These are phyloP conservation scores for Pterois miles DNA, from an alignment of 2,797 vertebrate species.

Conservation along the genomic window DNA sequence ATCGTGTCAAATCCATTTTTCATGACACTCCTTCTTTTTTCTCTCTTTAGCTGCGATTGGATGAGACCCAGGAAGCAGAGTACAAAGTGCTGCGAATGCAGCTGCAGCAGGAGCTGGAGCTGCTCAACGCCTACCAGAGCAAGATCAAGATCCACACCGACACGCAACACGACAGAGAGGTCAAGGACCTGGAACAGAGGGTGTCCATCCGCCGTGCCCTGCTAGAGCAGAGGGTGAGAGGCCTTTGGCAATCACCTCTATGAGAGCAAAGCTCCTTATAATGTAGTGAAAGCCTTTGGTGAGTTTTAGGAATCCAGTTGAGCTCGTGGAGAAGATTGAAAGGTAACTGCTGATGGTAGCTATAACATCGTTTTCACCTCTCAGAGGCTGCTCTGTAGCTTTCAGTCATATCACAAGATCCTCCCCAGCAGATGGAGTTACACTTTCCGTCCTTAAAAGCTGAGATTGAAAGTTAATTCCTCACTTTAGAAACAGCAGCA, in stretches of 20 bases:
- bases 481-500: not conserved
- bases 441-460: not conserved
- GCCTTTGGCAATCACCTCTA: slow-evolving; percentile 2
- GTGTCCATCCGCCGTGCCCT: slow-evolving; percentile 92
- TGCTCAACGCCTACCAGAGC: slow-evolving; percentile 95
- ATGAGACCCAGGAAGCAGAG: slow-evolving; percentile 93
- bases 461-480: not conserved
- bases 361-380: not conserved
- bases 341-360: not conserved
- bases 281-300: not conserved
- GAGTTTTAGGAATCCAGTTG: not conserved
- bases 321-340: not conserved
- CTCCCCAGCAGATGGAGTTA: not conserved
- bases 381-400: not conserved
- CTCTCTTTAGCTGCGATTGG: slow-evolving; percentile 86
- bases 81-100: slow-evolving; percentile 93
- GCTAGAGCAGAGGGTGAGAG: slow-evolving; percentile 90
- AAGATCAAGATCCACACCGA: slow-evolving; percentile 97
- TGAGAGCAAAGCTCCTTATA: slow-evolving; percentile 19
- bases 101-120: slow-evolving; percentile 93
- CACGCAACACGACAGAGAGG: slow-evolving; percentile 91
- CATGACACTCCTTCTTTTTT: not conserved
- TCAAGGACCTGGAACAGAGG: slow-evolving; percentile 92
- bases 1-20: slow-evolving; percentile 3
- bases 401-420: not conserved